These are phyloP conservation scores for Mormyrops boulengeri DNA, from an alignment of 2,797 vertebrate genomes.

Conservation along the genomic window DNA sequence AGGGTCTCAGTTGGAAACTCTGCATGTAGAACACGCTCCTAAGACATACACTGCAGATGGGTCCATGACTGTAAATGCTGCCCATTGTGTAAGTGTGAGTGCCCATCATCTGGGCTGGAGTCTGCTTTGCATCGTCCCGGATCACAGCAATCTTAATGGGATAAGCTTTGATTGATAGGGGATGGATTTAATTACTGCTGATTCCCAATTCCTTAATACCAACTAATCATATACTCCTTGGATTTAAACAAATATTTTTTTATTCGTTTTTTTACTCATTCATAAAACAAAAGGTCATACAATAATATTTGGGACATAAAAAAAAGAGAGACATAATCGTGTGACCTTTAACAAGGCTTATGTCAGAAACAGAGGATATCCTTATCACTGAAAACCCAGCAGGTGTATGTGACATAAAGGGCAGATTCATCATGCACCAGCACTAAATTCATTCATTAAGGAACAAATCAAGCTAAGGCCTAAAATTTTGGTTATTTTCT, in stretches of 20 bases:
- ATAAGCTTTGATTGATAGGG: neutral
- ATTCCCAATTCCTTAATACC: neutral
- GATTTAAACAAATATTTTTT: neutral
- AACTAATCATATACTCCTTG: neutral
- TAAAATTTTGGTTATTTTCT: neutral
- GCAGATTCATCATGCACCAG: neutral
- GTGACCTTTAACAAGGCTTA: constrained; percentile 5
- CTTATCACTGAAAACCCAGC: neutral
- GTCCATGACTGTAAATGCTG: neutral
- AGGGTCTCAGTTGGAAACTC: neutral
- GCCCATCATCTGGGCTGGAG: neutral
- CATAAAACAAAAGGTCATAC: neutral
- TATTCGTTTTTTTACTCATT: neutral
- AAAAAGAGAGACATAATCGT: neutral
- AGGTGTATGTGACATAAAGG: constrained; percentile 1
- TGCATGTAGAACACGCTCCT: neutral
- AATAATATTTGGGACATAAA: neutral
- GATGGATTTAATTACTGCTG: neutral
- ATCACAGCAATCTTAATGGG: neutral
- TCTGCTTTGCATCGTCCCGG: neutral
- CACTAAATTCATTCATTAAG: neutral
- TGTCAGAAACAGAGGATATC: neutral
- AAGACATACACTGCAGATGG: neutral
- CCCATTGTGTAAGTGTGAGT: neutral
- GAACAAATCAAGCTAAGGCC: neutral